Conservation (phyloP, 2,797 vertebrate genomes). For the Paramormyrops hopkinsi region DNA sequence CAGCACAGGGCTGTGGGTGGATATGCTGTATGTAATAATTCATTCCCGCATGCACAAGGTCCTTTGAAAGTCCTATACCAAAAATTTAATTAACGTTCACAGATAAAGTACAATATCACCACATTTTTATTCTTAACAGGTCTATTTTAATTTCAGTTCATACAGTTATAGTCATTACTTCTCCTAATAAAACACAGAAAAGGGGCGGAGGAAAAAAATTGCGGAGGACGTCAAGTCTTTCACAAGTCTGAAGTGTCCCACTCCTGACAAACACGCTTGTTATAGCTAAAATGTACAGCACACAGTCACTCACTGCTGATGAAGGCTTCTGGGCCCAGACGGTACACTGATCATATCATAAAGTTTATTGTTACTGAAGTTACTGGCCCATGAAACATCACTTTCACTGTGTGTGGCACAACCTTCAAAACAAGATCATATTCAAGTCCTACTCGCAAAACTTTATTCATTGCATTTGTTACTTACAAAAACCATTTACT, state of each 20-base stretch:
- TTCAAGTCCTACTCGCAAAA: conserved; percentile 62
- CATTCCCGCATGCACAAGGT: not conserved
- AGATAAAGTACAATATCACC: not conserved
- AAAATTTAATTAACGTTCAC: not conserved
- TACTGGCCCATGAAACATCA: conserved; percentile 76
- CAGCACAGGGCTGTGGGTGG: not conserved
- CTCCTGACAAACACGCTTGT: not conserved
- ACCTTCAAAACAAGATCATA: conserved; percentile 67
- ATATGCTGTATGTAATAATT: not conserved
- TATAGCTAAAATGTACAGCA: not conserved
- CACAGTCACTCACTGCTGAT: not conserved
- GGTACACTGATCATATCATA: conserved; percentile 36
- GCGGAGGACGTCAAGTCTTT: not conserved
- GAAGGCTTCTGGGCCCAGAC: conserved; percentile 23
- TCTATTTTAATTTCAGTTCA: not conserved
- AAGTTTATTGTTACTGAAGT: conserved; percentile 51
- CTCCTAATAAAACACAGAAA: not conserved
- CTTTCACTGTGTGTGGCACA: conserved; percentile 60
- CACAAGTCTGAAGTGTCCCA: not conserved
- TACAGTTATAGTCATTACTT: not conserved
- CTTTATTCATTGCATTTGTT: conserved; percentile 80
- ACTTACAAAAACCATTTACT: conserved; percentile 82
- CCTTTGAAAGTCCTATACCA: not conserved
- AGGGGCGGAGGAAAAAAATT: not conserved
- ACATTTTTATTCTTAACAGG: not conserved